Evolutionary conservation across 1,140 invertebrate genomes (phyloP), one percentile per base, ranked within the genome.

Genomic region (Bradynema listronoti): DNA sequence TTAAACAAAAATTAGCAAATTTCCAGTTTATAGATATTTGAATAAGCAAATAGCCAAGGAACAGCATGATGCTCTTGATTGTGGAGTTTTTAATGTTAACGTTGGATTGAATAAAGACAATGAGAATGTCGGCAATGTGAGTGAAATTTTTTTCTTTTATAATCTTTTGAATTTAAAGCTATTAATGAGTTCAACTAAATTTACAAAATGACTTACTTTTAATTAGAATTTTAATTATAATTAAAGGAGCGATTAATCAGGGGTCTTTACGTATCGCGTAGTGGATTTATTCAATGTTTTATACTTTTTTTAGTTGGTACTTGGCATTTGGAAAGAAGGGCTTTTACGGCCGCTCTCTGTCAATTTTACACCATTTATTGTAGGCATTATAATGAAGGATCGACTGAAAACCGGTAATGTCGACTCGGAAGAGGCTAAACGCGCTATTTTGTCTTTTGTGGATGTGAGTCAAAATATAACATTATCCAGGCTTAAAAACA

Each of bases 31-130:
- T 46, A 75, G 69, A 6, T 72, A 72, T 30, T 46, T 72, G 22
- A 72, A 72, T 46, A 75, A 71, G 53, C 70, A 72, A 32, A 56
- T 73, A 36, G 68, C 61, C 11, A 70, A 59, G 47, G 50, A 72
- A 27, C 39, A 53, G 33, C 32, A 33, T 14, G 61, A 63, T 22
- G 62, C 61, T 63, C 25, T 25, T 66, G 33, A 19, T 49, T 39
- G 45, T 59, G 5, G 58, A 61, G 34, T 34, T 54, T 22, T 56
- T 58, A 5, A 30, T 22, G 11, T 24, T n/a, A 22, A 52, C 30
- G 27, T 24, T 50, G n/a, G n/a, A n/a, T n/a, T n/a, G n/a, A n/a
- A n/a, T n/a, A n/a, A n/a, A n/a, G n/a, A n/a, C 11, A 32, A 61
- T 33, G 62, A 65, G 43, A 63, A 65, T 32, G 61, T 72, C 43